A percentile compares a stretch with the other conserved stretches of the same genome.
Evolutionary conservation across 2,797 vertebrate genomes (phyloP).

Genomic region (Poeciliopsis turneri): DNA sequence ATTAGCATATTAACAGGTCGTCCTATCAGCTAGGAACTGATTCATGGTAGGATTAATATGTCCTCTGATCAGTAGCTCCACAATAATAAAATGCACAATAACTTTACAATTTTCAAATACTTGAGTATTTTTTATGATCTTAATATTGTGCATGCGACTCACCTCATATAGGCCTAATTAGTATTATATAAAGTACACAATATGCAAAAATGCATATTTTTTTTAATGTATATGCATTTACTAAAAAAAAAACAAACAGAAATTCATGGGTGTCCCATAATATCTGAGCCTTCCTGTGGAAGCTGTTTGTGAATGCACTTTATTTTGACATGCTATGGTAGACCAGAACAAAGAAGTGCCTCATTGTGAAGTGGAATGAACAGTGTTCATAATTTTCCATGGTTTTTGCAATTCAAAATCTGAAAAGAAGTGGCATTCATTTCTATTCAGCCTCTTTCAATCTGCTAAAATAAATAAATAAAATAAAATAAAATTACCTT

Average conservation of each 20-base stretch:
- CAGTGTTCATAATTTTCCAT: not conserved
- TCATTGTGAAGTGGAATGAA: not conserved
- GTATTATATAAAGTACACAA: not conserved
- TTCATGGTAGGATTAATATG: not conserved
- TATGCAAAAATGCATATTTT: no score
- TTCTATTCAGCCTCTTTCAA: not conserved
- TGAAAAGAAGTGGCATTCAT: not conserved
- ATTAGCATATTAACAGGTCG: not conserved
- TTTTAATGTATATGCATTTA: not conserved
- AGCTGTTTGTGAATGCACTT: not conserved
- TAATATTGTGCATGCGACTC: not conserved
- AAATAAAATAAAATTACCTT: not conserved
- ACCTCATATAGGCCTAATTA: not conserved
- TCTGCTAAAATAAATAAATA: not conserved
- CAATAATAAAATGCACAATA: no score
- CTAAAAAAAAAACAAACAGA: not conserved
- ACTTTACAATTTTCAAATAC: not conserved
- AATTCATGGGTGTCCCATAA: not conserved
- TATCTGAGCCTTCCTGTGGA: not conserved
- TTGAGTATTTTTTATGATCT: not conserved
- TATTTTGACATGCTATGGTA: not conserved
- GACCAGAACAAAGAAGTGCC: not conserved
- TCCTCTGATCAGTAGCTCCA: not conserved
- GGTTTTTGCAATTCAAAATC: not conserved
- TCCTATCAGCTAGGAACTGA: not conserved